A percentile compares a stretch with the other conserved stretches of the same genome.
phyloP scores from a whole-genome alignment of 2,113 vertebrate species.

The Melozone crissalis region DNA sequence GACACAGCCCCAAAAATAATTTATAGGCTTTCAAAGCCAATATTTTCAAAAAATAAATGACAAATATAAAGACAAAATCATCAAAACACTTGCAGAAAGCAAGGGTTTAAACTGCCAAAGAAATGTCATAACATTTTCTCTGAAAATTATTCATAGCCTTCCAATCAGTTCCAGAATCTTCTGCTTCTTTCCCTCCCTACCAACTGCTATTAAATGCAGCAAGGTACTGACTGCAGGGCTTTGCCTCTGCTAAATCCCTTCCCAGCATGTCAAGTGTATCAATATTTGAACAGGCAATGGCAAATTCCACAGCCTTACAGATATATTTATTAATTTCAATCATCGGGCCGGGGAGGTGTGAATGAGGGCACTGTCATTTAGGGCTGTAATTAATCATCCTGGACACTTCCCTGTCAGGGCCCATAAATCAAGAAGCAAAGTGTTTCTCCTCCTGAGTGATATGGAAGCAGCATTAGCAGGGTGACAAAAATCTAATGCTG shows the following conservation, averaged over 20 bases:
- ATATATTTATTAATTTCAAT: slow-evolving; percentile 56
- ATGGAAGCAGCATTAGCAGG: neutral
- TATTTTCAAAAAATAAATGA: neutral
- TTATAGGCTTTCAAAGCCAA: neutral
- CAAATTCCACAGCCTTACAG: slow-evolving; percentile 4
- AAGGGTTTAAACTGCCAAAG: neutral
- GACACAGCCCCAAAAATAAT: neutral
- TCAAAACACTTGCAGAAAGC: neutral
- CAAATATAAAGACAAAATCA: neutral
- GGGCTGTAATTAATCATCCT: slow-evolving; percentile 66
- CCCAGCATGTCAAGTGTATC: neutral
- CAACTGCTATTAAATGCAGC: neutral
- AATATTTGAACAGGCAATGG: slow-evolving; percentile 29
- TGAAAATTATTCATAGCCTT: neutral
- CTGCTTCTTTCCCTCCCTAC: neutral
- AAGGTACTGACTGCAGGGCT: neutral
- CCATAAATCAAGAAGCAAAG: slow-evolving; percentile 70
- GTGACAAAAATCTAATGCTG: slow-evolving; percentile 46
- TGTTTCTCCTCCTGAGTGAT: slow-evolving; percentile 33
- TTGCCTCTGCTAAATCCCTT: neutral
- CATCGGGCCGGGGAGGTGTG: neutral
- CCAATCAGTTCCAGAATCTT: neutral
- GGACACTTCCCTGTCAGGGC: slow-evolving; percentile 58
- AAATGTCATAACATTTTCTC: neutral
- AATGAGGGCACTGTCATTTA: slow-evolving; percentile 28